phyloP scores from a whole-genome alignment of 2,797 vertebrate genomes.

The Artibeus lituratus region DNA sequence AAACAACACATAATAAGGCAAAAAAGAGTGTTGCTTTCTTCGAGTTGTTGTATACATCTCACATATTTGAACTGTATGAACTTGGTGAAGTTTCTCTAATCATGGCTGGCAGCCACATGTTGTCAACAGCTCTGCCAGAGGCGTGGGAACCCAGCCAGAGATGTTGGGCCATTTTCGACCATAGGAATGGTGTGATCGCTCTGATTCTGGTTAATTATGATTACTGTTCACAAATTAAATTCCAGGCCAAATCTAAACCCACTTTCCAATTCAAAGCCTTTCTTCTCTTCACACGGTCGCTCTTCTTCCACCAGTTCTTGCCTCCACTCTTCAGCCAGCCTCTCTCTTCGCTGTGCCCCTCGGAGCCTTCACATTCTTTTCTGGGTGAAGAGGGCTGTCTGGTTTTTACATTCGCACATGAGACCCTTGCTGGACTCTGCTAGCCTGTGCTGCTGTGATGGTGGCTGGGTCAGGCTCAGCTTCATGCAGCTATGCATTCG shows the following conservation, averaged over 20 bases:
- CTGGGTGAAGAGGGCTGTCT: neutral
- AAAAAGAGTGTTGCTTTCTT: neutral
- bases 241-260: neutral
- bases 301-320: neutral
- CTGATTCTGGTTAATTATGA: neutral
- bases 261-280: neutral
- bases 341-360: neutral
- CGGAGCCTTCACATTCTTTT: neutral
- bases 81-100: neutral
- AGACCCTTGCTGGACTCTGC: rapidly evolving
- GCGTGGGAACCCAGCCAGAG: neutral
- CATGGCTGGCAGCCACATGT: neutral
- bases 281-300: neutral
- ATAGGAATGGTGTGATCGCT: neutral
- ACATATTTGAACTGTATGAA: neutral
- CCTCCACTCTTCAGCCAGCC: neutral
- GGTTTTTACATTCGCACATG: neutral
- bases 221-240: neutral
- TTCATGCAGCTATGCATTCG: rapidly evolving
- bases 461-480: neutral
- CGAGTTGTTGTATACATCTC: neutral
- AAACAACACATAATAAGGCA: neutral
- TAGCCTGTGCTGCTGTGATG: rapidly evolving
- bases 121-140: neutral
- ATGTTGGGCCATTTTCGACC: neutral